Evolutionary conservation across 2,888 invertebrate species (phyloP), one percentile per base, ranked within the genome.

Genomic region (Tortricodes alternella): DNA sequence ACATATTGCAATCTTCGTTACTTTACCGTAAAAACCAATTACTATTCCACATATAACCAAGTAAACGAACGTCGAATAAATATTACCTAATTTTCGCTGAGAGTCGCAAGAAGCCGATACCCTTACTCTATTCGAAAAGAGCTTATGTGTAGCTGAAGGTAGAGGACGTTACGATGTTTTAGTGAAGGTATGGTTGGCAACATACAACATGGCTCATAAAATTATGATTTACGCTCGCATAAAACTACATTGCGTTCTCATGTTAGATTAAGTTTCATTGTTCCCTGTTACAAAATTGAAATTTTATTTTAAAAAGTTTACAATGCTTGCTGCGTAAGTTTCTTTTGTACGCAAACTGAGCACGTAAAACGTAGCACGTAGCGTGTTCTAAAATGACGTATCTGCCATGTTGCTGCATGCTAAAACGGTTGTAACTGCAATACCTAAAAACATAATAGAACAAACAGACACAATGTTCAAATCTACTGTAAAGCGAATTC

Each of bases 61-160:
- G 29, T 15, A 37, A 48, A 55, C 48, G 48, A 41, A 35, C 19
- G 19, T 19, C 27, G 48, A 55, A 48, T 35, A 41, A 48, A 55
- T 41, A 55, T 53, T 53, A 34, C 48, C 53, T 41, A 35, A 55
- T 55, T 55, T 55, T 35, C 35, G 48, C 18, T 35, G 48, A 46
- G 35, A 52, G 34, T 27, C 18, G 43, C 34, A 35, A 43, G 34
- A 19, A 34, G 39, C 11, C 27, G 18, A 29, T 44, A 15, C 29
- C 27, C n/a, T 16, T 13, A 11, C 5, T 2, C 7, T 7, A 2
- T 6, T 16, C 43, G 1, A 11, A 11, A 44, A 44, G 18, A 27
- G 27, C 29, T 29, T 34, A 38, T 9, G 34, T 24, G 6, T 11
- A n/a, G 8, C 11, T 46, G 7, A 32, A 32, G 18, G 2, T 9